Conservation (phyloP, 2,888 invertebrate genomes). For the Eilema caniola region DNA sequence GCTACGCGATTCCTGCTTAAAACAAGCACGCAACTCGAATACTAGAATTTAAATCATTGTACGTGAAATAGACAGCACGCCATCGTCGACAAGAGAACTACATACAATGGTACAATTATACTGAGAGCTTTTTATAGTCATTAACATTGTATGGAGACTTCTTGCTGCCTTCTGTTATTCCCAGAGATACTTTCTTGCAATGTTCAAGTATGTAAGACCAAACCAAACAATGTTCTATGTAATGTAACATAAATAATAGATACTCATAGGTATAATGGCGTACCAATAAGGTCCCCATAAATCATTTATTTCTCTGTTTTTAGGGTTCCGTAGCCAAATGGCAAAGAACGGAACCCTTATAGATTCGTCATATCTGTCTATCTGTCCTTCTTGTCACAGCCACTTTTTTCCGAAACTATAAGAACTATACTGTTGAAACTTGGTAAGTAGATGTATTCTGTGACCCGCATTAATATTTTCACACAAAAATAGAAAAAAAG, state of each 20-base stretch:
- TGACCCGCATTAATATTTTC: too few relatives aligned
- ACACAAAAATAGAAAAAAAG: too few relatives aligned
- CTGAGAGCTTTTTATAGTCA: constrained; percentile 66
- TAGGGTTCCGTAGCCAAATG: too few relatives aligned
- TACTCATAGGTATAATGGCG: neutral
- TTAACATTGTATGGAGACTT: constrained; percentile 64
- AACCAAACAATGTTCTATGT: constrained; percentile 5
- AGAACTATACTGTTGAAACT: too few relatives aligned
- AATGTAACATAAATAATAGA: neutral
- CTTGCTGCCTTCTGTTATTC: constrained; percentile 58
- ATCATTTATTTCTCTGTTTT: neutral
- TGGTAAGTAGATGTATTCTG: too few relatives aligned
- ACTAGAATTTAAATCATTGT: constrained; percentile 27
- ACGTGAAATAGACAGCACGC: constrained; percentile 39
- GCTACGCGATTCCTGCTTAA: neutral
- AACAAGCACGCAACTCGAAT: neutral
- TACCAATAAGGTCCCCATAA: neutral
- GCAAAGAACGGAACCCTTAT: too few relatives aligned
- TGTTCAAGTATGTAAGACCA: constrained; percentile 23
- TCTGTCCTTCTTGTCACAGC: too few relatives aligned
- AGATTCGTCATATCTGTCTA: too few relatives aligned
- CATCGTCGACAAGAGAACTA: constrained; percentile 57
- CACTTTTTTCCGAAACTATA: too few relatives aligned
- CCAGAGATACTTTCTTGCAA: constrained; percentile 62
- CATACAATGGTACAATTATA: constrained; percentile 66